Evolutionary conservation across 2,888 invertebrate species (phyloP), one percentile per base, ranked within the genome.

Genomic region (Digitonthophagus gazella): DNA sequence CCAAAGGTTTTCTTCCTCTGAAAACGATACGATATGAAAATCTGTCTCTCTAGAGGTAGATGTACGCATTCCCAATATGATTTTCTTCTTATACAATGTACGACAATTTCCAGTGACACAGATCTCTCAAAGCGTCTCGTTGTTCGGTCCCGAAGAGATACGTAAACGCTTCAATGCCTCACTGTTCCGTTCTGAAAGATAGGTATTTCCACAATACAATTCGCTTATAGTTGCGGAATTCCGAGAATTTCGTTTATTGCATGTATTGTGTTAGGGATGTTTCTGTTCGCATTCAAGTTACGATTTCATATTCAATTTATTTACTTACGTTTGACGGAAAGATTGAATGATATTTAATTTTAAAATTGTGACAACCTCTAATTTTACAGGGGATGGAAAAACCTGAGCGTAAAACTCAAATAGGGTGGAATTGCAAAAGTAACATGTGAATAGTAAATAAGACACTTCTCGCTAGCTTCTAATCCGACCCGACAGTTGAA

Each of bases 401-500:
- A n/a, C n/a, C n/a, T n/a, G n/a, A n/a, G 3, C 28, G 6, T 5
- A 3, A 2, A 44, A 1, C 8, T 8, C 11, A 44, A 44, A 44
- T 44, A 44, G 28, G 1, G 28, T 44, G 28, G 28, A 44, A 44
- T 44, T 44, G 28, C 28, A 44, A 44, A 44, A 44, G 28, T 44
- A 44, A 44, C 28, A 44, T 44, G 28, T 44, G 28, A 6, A 44
- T 44, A 44, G 28, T 44, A 44, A 44, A 44, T 44, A 44, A 44
- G 28, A 44, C 28, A 44, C 28, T 44, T 44, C 28, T 44, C 6
- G 28, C 28, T 44, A 11, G 28, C 1, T 44, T 44, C 28, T 44
- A 58, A 58, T 58, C 3, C 16, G 15, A 58, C 58, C 15, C 19
- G 15, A 64, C 28, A 64, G 64, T 15, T 22, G 18, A 18, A 58